phyloP scores from a whole-genome alignment of 1,140 invertebrate species.

The Varroa destructor region DNA sequence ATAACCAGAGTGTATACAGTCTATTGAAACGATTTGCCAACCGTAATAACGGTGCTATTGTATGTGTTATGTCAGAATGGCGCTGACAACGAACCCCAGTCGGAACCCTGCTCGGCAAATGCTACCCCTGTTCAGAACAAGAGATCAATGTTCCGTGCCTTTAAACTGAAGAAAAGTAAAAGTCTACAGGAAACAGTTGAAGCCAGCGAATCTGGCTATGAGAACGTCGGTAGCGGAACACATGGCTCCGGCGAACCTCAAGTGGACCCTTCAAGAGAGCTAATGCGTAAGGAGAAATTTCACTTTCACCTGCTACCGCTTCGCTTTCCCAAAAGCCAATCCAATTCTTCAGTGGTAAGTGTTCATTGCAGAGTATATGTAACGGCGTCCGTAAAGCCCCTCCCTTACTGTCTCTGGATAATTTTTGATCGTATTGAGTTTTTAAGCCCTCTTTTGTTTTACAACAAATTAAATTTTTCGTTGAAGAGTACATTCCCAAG shows the following conservation, averaged over 20 bases:
- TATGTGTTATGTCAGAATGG: background rate
- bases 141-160: conserved; percentile 15
- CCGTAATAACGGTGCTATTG: background rate
- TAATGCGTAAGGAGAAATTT: conserved; percentile 10
- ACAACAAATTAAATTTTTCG: no score
- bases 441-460: no score
- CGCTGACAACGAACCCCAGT: conserved; percentile 3
- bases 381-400: no score
- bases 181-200: conserved; percentile 18
- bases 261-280: background rate
- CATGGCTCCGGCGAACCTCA: no score
- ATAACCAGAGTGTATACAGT: conserved; percentile 5
- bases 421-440: no score
- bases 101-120: background rate
- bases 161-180: conserved; percentile 26
- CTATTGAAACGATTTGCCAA: conserved; percentile 22
- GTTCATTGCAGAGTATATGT: background rate
- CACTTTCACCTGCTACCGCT: conserved; percentile 13
- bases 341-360: conserved; percentile 20
- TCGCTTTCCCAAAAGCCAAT: conserved; percentile 9
- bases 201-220: background rate
- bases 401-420: no score
- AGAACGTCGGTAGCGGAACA: background rate
- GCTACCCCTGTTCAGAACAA: conserved; percentile 19
- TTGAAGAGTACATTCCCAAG: no score